Evolutionary conservation across 2,888 invertebrate species (phyloP).

Genomic region (Leucophenga maculata): DNA sequence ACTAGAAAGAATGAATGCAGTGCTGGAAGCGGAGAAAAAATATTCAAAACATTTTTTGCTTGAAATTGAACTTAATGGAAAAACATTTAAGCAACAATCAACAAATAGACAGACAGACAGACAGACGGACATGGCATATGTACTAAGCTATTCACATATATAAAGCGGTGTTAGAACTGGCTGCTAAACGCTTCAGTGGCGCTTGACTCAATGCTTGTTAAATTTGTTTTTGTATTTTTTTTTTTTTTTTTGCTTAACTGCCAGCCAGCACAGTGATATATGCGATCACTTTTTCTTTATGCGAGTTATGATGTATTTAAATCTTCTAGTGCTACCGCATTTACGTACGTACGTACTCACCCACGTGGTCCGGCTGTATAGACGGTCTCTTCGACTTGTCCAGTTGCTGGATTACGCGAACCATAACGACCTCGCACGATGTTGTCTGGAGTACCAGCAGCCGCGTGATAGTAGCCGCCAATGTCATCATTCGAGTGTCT

Average conservation of each 20-base stretch:
- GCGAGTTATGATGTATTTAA: constrained; percentile 22
- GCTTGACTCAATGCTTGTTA: constrained; percentile 16
- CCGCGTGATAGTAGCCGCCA: constrained; percentile 80
- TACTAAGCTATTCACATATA: background rate
- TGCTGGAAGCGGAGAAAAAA: constrained; percentile 12
- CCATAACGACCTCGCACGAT: constrained; percentile 83
- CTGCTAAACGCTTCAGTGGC: constrained; percentile 64
- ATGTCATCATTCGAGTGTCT: constrained; percentile 77
- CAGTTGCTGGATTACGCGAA: constrained; percentile 81
- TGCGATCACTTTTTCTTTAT: constrained; percentile 34
- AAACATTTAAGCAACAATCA: constrained; percentile 52
- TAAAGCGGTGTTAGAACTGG: constrained; percentile 55
- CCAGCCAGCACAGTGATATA: constrained; percentile 7
- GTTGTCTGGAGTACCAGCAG: constrained; percentile 78
- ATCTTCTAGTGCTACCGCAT: background rate
- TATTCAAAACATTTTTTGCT: constrained; percentile 30
- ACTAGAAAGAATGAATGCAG: background rate
- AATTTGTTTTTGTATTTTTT: background rate
- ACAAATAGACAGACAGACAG: constrained; percentile 19
- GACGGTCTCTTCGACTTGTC: constrained; percentile 79
- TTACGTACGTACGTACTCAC: constrained; percentile 67
- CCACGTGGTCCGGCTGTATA: constrained; percentile 86
- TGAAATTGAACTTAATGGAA: constrained; percentile 53
- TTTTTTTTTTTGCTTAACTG: background rate
- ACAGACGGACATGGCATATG: constrained; percentile 37